Base-by-base conservation (phyloP, 2,888 invertebrate genomes). In the Polymixis lichenea region DNA sequence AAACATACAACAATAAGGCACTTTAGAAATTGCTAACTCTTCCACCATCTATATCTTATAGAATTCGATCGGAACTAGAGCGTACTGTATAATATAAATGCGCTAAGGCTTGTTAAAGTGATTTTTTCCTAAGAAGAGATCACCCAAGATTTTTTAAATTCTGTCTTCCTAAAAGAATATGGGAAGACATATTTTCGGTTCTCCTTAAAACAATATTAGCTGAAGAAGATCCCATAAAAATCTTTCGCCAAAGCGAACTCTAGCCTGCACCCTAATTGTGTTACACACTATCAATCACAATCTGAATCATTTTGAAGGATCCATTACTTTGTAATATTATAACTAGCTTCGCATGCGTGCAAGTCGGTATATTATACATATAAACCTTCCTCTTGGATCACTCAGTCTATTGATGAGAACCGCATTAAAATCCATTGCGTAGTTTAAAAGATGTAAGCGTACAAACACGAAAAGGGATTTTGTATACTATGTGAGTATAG, bases 121-220 rank as follows among this genome's bases (percentile, higher is more conserved):
- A 46, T 70, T 66, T 82, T 76, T 77, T 66, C 55, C 22, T 32
- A 15, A 56, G 66, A 82, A 77, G 55, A 77, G 4, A 77, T 61
- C 77, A 69, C 69, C 25, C 25, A 32, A 69, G 69, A 82, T 56
- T 69, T 56, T 69, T 55, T 17, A 0, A 56, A 70, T 49, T 66
- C 51, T 17, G 22, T 22, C 13, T 22, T 5, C 7, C 15, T 17
- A 19, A 60, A 25, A n/a, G 0, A 11, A 25, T 22, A 25, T 15
- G 15, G 11, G 0, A 46, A 15, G 0, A 53, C 19, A 28, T 66
- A 2, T 22, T 46, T 56, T 72, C 13, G 28, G 17, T 8, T 53
- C 0, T 7, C 17, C 13, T 28, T 7, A 74, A 73, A 61, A 55
- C 43, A 46, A 46, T 22, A 46, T 32, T 68, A 8, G 19, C 8